Evolutionary conservation across 2,888 invertebrate genomes (phyloP).

Genomic region (Serripes groenlandicus): DNA sequence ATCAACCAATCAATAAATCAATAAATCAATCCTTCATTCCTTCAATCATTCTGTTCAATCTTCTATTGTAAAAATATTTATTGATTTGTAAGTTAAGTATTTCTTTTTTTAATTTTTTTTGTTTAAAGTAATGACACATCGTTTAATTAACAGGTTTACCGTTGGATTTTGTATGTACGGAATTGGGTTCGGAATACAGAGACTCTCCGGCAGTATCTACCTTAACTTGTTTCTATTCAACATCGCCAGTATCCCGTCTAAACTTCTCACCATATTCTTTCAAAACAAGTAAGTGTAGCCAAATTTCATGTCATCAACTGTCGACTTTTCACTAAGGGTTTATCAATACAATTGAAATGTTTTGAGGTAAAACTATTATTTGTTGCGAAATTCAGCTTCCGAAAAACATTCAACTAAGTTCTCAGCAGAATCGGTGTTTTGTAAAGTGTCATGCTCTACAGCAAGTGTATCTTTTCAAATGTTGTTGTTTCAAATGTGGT

Average conservation of each 20-base stretch:
- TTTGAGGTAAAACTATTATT: background rate
- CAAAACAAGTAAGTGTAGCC: constrained; percentile 23
- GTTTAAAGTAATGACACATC: background rate
- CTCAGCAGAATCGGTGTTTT: background rate
- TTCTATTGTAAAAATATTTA: too few species aligned
- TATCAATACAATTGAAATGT: too few species aligned
- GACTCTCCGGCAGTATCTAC: constrained; percentile 2
- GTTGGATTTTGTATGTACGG: constrained; percentile 10
- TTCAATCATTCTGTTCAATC: too few species aligned
- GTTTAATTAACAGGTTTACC: constrained; percentile 4
- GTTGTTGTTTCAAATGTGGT: too few species aligned
- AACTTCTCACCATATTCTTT: background rate
- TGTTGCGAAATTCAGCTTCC: background rate
- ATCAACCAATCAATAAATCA: too few species aligned
- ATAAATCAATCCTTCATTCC: too few species aligned
- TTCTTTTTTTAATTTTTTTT: too few species aligned
- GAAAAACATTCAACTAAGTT: background rate
- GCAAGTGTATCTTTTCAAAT: too few species aligned
- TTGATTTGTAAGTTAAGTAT: too few species aligned
- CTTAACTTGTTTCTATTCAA: constrained; percentile 4
- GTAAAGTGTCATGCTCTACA: too few species aligned
- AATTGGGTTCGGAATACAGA: constrained; percentile 14
- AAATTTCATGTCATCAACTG: too few species aligned
- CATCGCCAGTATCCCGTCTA: background rate
- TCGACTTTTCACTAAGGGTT: too few species aligned